A percentile compares a stretch with the other conserved stretches of the same genome.
These are phyloP conservation scores for Apis florea DNA, from an alignment of 1,140 invertebrate species.

Conservation along the genomic window DNA sequence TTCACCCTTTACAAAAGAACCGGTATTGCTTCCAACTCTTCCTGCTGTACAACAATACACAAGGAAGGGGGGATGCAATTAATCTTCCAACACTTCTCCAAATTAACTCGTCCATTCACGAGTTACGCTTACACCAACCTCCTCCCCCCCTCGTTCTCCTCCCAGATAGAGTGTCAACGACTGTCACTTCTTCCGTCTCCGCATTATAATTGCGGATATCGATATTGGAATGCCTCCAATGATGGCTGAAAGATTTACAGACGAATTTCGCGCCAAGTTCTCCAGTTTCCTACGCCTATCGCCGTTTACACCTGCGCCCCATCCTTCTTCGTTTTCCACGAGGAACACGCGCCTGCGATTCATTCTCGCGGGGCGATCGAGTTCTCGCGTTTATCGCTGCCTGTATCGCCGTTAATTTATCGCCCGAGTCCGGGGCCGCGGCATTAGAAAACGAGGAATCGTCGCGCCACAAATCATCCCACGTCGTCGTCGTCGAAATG, in stretches of 20 bases:
- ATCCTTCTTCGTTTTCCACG: constrained; percentile 71
- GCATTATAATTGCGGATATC: constrained; percentile 37
- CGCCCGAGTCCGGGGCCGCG: constrained; percentile 46
- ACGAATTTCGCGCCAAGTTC: constrained; percentile 44
- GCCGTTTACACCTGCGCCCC: constrained; percentile 69
- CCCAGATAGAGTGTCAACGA: constrained; percentile 1
- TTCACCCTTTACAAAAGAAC: neutral
- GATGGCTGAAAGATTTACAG: constrained; percentile 54
- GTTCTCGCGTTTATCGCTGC: constrained; percentile 66
- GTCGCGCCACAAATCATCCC: constrained; percentile 58
- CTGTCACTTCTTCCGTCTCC: neutral
- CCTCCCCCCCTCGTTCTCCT: neutral
- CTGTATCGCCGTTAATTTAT: constrained; percentile 74
- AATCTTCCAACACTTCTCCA: neutral
- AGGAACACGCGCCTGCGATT: constrained; percentile 64
- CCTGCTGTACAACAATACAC: neutral
- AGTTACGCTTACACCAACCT: neutral
- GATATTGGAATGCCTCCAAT: too few relatives aligned
- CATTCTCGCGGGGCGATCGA: constrained; percentile 66
- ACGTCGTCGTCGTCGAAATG: constrained; percentile 21
- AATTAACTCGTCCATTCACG: constrained; percentile 4
- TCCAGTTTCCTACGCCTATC: constrained; percentile 56
- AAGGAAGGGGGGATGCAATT: neutral
- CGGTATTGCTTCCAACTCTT: neutral
- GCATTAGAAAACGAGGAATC: constrained; percentile 75